Evolutionary conservation across 2,888 invertebrate species (phyloP).

Genomic region (Drosophila melanosoma): DNA sequence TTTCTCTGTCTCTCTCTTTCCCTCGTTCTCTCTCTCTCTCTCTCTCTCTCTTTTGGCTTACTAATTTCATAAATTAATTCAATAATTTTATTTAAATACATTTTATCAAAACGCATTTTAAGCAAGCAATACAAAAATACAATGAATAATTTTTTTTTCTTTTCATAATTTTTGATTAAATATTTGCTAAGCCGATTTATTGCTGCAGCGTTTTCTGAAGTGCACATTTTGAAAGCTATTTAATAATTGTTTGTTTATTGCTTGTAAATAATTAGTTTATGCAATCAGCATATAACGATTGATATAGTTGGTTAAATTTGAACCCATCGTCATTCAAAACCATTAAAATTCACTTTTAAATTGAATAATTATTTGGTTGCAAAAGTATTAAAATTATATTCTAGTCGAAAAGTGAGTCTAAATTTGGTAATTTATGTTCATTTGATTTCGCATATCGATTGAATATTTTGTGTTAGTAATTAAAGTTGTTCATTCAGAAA

Average conservation of each 20-base stretch:
- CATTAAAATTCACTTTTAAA: background rate
- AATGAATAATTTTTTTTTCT: background rate
- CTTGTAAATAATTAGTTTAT: background rate
- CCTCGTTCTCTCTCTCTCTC: background rate
- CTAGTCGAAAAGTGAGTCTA: fast-evolving
- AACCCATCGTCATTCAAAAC: no score
- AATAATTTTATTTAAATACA: background rate
- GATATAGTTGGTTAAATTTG: background rate
- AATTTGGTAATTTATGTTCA: background rate
- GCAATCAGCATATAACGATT: background rate
- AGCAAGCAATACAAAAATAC: background rate
- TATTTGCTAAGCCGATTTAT: background rate
- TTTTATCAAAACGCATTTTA: background rate
- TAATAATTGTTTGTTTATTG: background rate
- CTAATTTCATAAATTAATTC: background rate
- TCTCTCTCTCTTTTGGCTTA: background rate
- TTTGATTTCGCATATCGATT: background rate
- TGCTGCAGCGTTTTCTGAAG: background rate
- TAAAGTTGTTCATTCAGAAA: background rate
- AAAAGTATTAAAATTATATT: background rate
- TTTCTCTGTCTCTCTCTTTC: background rate
- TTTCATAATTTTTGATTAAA: background rate
- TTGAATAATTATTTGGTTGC: background rate
- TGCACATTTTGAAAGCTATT: background rate
- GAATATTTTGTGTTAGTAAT: background rate